Evolutionary conservation across 23 tunicate genomes (phyloP), one percentile per base, ranked within the genome.

Genomic region (Diplosoma virens): DNA sequence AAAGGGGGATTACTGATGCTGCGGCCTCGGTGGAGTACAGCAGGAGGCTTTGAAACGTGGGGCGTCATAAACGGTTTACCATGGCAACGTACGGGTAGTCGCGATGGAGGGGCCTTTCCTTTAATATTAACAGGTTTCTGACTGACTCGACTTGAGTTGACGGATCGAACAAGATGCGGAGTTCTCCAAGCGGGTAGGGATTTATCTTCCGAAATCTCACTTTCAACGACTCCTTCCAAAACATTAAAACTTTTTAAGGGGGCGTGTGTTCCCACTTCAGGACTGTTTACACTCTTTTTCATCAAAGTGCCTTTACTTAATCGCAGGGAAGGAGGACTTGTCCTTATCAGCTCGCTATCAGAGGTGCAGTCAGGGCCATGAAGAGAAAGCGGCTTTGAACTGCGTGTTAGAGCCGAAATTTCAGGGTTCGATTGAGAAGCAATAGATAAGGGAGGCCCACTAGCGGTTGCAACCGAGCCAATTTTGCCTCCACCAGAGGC

Each of bases 31-130:
- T 79, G 48, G 1, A 69, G 31, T 32, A 79, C 28, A 4, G 95
- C 58, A 11, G 95, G 95, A 9, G 95, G 95, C 33, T 82, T 81
- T 7, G 82, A 41, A 14, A 87, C 33, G 18, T 87, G 95, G 22
- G 95, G 95, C 58, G 71, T 66, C 11, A 87, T 81, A 55, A 81
- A 80, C 1, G 76, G 79, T 22, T 71, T 71, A 0, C 47, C 34
- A 18, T 48, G 76, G 52, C 77, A 29, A 1, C 86, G 71, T 3
- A 71, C 72, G 0, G 86, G 86, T 9, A 71, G 48, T 29, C 59
- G 71, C 21, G 86, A 81, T 5, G 52, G 36, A 0, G 66, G 47
- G 6, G 78, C 27, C 18, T 35, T 81, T 17, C 32, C 26, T n/a
- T 30, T 47, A 4, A 61, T 61, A 17, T 48, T 31, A 3, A 20